Evolutionary conservation across 92 coral and sea anemone genomes (phyloP).

Genomic region (Phenganax marumi): DNA sequence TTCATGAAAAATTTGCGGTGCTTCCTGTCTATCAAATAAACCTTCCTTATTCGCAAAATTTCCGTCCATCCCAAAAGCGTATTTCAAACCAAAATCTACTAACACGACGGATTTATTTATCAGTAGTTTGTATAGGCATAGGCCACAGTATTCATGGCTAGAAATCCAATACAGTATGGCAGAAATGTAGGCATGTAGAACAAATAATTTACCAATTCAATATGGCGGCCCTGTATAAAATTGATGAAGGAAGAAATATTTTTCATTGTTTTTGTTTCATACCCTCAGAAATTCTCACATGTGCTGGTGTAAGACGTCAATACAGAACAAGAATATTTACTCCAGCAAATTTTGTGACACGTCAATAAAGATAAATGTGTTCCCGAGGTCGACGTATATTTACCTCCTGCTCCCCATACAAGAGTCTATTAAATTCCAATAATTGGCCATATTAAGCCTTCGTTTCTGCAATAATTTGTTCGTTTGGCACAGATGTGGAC

Average conservation of each 20-base stretch:
- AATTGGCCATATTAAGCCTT: background rate
- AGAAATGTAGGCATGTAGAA: background rate
- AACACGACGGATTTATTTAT: too few relatives aligned
- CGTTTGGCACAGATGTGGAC: background rate
- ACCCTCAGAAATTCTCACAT: constrained; percentile 4
- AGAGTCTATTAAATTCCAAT: background rate
- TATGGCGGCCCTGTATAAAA: too few relatives aligned
- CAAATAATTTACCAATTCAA: too few relatives aligned
- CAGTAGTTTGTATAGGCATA: too few relatives aligned
- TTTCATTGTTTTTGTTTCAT: background rate
- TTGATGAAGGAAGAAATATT: background rate
- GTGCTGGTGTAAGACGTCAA: background rate
- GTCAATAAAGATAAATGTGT: background rate
- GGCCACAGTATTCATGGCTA: too few relatives aligned
- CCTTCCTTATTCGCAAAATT: too few relatives aligned
- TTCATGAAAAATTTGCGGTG: too few relatives aligned
- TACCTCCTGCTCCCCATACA: constrained; percentile 4
- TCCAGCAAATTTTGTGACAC: background rate
- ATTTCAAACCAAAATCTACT: too few relatives aligned
- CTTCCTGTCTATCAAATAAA: too few relatives aligned
- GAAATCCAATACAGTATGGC: constrained; percentile 4
- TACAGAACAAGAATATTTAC: background rate
- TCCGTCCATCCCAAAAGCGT: too few relatives aligned
- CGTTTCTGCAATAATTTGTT: background rate
- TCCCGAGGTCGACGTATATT: background rate